Evolutionary conservation across 2,797 vertebrate genomes (phyloP), one percentile per base, ranked within the genome.

Genomic region (Neosilurus mollespiculum): DNA sequence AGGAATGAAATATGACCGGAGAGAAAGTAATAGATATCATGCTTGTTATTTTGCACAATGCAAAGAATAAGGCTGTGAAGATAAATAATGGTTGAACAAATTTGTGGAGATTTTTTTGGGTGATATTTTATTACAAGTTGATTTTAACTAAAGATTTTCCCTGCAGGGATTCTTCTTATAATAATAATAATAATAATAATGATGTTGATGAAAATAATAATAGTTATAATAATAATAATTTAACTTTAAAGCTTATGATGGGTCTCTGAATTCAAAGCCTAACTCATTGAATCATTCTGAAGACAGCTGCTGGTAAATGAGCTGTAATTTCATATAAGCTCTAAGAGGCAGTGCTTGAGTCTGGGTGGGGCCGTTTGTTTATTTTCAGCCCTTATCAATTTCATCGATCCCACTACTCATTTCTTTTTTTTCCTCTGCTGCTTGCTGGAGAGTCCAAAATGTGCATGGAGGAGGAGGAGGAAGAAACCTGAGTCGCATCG

Each of bases 401-500:
- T 1, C 71, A 86, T 88, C 76, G 86, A 90, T 89, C 81, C n/a
- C n/a, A 56, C 51, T 77, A 73, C 76, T 61, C 65, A 15, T 71
- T 69, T 64, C 72, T 70, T 70, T 64, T 30, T 11, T 8, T 64
- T 24, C 53, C 18, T 61, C 24, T 80, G 66, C 10, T 81, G 71
- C 79, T 72, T 70, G 78, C 77, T 80, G 51, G 66, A 59, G 72
- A 43, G 18, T 59, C 37, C 49, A 34, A 59, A 61, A 62, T 49
- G 43, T 56, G 37, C 34, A 53, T 64, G 30, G 64, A 59, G 62
- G 79, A 82, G 86, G 64, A 86, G 87, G 85, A 84, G 86, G 86
- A 84, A 81, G 87, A 82, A 91, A 91, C 89, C 86, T 91, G 88
- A 89, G 87, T 86, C 70, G 78, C 82, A 91, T 91, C 81, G 89